Evolutionary conservation across 2,113 vertebrate genomes (phyloP).

Genomic region (Ophthalmolycus amberensis): DNA sequence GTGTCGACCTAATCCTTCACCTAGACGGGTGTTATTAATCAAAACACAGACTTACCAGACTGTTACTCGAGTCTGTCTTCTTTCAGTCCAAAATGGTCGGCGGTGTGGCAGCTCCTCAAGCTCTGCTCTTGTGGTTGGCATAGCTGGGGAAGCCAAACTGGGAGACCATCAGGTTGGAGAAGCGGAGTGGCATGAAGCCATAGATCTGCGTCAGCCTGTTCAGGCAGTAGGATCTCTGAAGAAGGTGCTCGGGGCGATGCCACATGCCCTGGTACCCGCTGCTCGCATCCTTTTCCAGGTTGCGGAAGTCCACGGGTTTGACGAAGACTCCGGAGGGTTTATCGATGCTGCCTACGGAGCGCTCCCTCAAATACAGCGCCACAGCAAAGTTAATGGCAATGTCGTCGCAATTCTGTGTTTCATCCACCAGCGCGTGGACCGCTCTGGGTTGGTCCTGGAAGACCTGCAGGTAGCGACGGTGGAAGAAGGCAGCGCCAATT

Average conservation of each 20-base stretch:
- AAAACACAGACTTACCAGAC: conserved; percentile 28
- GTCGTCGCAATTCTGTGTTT: conserved; percentile 96
- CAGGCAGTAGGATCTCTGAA: conserved; percentile 94
- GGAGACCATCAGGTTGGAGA: conserved; percentile 95
- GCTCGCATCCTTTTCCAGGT: conserved; percentile 91
- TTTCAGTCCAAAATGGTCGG: not conserved
- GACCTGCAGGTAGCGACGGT: conserved; percentile 87
- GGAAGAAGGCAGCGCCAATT: conserved; percentile 94
- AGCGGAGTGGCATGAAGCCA: conserved; percentile 90
- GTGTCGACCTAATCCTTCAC: not conserved
- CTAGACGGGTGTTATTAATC: not conserved
- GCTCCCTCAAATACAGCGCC: conserved; percentile 78
- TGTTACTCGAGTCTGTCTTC: not conserved
- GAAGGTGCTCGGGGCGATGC: conserved; percentile 93
- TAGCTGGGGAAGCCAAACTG: conserved; percentile 97
- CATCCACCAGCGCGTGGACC: conserved; percentile 88
- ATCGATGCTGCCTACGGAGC: conserved; percentile 31
- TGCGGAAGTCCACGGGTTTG: conserved; percentile 91
- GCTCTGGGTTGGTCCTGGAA: conserved; percentile 89
- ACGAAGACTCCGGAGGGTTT: conserved; percentile 91
- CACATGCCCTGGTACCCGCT: conserved; percentile 95
- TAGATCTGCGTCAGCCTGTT: conserved; percentile 91
- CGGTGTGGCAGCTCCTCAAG: conserved; percentile 40
- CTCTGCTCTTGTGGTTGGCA: conserved; percentile 91
- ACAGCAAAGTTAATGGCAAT: conserved; percentile 94